Evolutionary conservation across 2,888 invertebrate genomes (phyloP), one percentile per base, ranked within the genome.

Genomic region (Drosophila suboccidentalis): DNA sequence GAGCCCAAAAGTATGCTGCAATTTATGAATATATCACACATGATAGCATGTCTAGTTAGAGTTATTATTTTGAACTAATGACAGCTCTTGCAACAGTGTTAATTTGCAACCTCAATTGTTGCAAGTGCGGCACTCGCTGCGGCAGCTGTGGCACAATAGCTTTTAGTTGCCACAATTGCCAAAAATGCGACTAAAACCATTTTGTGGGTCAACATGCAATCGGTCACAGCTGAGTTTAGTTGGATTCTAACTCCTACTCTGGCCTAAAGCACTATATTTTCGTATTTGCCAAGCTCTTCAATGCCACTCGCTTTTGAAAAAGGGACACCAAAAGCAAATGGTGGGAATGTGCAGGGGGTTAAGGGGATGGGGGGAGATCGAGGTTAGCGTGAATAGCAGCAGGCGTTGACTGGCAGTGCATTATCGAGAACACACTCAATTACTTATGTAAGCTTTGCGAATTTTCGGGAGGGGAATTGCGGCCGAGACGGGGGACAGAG

Each of bases 391-490:
- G 38, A 44, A 26, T 49, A 43, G 43, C 49, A 64, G 38, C 81
- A 59, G 65, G 55, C 71, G 73, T 63, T 60, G 68, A 73, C 55
- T 73, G 53, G 60, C 65, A 85, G 82, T 87, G 77, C 79, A 85
- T 85, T 85, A 85, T 85, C 84, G 84, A 85, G 86, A 78, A 85
- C 88, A 87, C 83, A 87, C 88, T 87, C 87, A 85, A 85, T 85
- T 85, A 85, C 84, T 87, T 85, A 87, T 87, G 86, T 82, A 87
- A 87, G 87, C 79, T 54, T 71, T 51, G 61, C 61, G 59, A 29
- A 63, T 59, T 44, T 51, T 53, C 17, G 36, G 26, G 1, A 6
- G 36, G 2, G 36, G 15, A 38, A 51, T 17, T n/a, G 59, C 19
- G n/a, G 38, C 2, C 13, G 19, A 9, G 10, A n/a, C 4, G 8